A percentile compares a stretch with the other conserved stretches of the same genome.
These are phyloP conservation scores for Xiphydria camelus DNA, from an alignment of 2,888 invertebrate genomes.

Conservation along the genomic window DNA sequence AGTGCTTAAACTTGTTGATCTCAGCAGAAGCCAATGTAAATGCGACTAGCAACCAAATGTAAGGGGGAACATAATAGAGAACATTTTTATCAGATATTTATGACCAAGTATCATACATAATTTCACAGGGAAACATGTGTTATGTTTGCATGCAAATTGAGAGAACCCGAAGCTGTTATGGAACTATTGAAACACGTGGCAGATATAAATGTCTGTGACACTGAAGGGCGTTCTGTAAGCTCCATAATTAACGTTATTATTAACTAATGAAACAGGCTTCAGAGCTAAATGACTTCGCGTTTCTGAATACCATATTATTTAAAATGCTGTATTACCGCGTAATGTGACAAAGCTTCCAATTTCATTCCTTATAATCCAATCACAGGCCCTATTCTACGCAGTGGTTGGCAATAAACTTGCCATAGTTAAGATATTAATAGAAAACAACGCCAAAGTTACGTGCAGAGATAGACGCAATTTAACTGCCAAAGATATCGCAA, in stretches of 20 bases:
- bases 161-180: constrained; percentile 61
- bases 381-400: constrained; percentile 69
- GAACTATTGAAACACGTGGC: constrained; percentile 61
- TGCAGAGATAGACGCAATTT: constrained; percentile 61
- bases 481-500: constrained; percentile 62
- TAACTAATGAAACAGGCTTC: constrained; percentile 5
- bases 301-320: background rate
- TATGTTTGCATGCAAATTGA: constrained; percentile 66
- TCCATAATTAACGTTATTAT: constrained; percentile 9
- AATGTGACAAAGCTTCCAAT: background rate
- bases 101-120: background rate
- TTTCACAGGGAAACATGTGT: constrained; percentile 64
- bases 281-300: background rate
- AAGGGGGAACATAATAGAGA: constrained; percentile 4
- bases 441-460: constrained; percentile 60
- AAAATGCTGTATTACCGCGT: background rate
- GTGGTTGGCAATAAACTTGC: constrained; percentile 62
- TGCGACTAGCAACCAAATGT: constrained; percentile 59
- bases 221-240: constrained; percentile 68
- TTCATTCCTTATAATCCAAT: constrained; percentile 19
- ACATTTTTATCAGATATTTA: background rate
- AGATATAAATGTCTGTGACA: constrained; percentile 64
- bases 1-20: constrained; percentile 61
- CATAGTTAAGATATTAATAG: constrained; percentile 62
- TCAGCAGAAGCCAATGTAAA: constrained; percentile 62